Evolutionary conservation across 1,140 invertebrate species (phyloP).

Genomic region (Campoletis sonorensis): DNA sequence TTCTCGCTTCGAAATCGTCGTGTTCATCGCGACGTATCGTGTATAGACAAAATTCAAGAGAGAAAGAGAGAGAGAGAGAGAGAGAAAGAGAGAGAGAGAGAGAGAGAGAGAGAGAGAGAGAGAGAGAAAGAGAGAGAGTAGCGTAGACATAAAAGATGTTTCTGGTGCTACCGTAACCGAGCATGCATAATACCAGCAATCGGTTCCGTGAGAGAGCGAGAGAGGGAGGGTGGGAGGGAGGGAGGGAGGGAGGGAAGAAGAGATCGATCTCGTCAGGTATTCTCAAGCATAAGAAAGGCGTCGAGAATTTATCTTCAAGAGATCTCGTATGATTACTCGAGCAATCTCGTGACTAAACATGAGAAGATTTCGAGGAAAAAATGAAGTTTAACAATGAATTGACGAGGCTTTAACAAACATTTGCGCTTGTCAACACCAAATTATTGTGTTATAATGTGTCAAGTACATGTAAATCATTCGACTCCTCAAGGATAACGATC

Average conservation of each 20-base stretch:
- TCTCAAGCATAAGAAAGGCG: slow-evolving; percentile 6
- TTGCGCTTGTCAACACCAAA: slow-evolving; percentile 12
- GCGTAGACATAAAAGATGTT: slow-evolving; percentile 41
- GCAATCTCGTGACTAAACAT: slow-evolving; percentile 19
- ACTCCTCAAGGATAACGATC: slow-evolving; percentile 28
- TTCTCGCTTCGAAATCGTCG: background rate
- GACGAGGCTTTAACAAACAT: background rate
- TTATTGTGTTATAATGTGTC: slow-evolving; percentile 29
- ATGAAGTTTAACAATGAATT: background rate
- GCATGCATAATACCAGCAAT: slow-evolving; percentile 54
- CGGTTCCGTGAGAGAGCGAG: background rate
- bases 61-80: too few species aligned
- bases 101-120: too few species aligned
- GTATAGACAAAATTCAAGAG: background rate
- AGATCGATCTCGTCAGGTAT: background rate
- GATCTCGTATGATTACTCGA: background rate
- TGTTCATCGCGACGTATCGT: slow-evolving; percentile 34
- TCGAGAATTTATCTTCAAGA: slow-evolving; percentile 33
- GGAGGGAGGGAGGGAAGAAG: background rate
- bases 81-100: too few species aligned
- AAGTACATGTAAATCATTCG: background rate
- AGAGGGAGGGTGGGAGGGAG: background rate
- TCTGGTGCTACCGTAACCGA: slow-evolving; percentile 50
- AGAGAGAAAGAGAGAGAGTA: too few species aligned
- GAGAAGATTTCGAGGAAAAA: background rate